Conservation (phyloP, 2,888 invertebrate species). For the Agrotis ipsilon region DNA sequence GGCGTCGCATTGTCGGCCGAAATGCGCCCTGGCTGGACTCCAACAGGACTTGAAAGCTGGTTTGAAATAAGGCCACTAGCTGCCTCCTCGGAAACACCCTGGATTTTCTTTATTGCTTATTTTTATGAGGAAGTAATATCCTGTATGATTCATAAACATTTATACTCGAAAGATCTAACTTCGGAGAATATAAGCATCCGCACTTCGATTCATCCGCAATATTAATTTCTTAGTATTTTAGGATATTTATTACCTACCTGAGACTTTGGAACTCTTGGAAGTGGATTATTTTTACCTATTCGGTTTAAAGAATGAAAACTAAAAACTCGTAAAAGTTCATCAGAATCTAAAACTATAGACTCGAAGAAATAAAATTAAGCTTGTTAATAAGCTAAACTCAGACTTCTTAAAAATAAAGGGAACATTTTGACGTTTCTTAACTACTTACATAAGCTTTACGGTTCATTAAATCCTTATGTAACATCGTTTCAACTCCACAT, state of each 20-base stretch:
- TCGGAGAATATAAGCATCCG: not conserved
- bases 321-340: constrained; percentile 28
- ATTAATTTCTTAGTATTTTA: not conserved
- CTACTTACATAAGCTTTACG: not conserved
- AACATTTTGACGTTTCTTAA: not conserved
- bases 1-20: constrained; percentile 69
- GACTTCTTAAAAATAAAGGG: not conserved
- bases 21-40: constrained; percentile 71
- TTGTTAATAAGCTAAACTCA: not conserved
- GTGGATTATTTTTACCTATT: not conserved
- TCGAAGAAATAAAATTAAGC: constrained; percentile 6
- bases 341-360: constrained; percentile 25
- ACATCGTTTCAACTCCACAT: constrained; percentile 38
- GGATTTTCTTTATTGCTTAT: constrained; percentile 48
- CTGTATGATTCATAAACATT: constrained; percentile 26
- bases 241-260: not conserved
- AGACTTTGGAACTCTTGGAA: not conserved
- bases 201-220: not conserved
- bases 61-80: constrained; percentile 69
- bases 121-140: constrained; percentile 46
- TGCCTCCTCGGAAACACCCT: constrained; percentile 61
- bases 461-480: constrained; percentile 7
- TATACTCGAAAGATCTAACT: not conserved
- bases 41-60: constrained; percentile 67
- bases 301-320: not conserved